Percentiles rank a stretch among this genome's conserved stretches.
Conservation (phyloP, 2,797 vertebrate species). For the Graptemys geographica region DNA sequence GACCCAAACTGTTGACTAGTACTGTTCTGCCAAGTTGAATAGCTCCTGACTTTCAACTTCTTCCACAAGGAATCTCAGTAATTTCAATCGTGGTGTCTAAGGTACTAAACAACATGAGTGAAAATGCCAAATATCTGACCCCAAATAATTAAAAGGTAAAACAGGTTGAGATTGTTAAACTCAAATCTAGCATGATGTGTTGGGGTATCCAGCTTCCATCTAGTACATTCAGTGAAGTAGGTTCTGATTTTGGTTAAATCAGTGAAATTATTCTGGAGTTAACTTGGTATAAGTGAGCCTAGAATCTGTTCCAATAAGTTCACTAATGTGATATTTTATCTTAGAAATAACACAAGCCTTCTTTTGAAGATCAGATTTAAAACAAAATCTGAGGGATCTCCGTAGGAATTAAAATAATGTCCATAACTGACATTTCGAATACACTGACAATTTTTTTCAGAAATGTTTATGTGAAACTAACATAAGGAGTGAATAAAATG, state of each 20-base stretch:
- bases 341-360: slow-evolving; percentile 33
- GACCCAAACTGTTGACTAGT: background rate
- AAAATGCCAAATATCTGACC: slow-evolving; percentile 32
- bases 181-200: background rate
- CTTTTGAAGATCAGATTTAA: slow-evolving; percentile 3
- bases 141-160: slow-evolving; percentile 15
- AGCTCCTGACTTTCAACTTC: background rate
- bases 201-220: background rate
- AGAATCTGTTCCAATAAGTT: slow-evolving; percentile 24
- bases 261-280: slow-evolving; percentile 35
- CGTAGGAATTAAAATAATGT: background rate
- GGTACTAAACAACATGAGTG: background rate
- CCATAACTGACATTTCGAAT: background rate
- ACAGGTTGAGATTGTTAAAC: background rate
- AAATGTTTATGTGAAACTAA: background rate
- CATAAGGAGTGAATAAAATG: background rate
- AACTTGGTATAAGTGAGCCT: slow-evolving; percentile 38
- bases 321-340: slow-evolving; percentile 51
- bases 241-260: slow-evolving; percentile 63
- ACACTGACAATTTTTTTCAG: background rate
- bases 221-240: slow-evolving; percentile 34
- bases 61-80: background rate
- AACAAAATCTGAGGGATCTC: background rate
- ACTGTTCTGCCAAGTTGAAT: background rate
- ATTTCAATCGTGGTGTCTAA: slow-evolving; percentile 1